Evolutionary conservation across 2,113 vertebrate genomes (phyloP).

Genomic region (Ranitomeya variabilis): DNA sequence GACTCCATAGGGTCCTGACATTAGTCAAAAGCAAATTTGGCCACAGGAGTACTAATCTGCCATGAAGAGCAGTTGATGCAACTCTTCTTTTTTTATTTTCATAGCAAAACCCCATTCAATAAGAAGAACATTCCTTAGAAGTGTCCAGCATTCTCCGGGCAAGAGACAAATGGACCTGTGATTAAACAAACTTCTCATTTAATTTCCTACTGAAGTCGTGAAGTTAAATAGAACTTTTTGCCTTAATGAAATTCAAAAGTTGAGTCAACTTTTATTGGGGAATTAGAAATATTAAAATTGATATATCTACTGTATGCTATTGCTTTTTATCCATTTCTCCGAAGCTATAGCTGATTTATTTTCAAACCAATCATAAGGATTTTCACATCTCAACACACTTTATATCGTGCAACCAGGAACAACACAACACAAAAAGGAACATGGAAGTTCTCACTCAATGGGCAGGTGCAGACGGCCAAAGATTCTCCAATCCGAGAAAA

Average conservation of each 20-base stretch:
- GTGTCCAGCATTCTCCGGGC: constrained; percentile 68
- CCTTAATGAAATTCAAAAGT: not conserved
- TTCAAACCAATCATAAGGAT: not conserved
- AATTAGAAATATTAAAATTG: not conserved
- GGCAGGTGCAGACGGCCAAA: too few relatives aligned
- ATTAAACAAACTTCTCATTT: not conserved
- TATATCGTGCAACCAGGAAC: not conserved
- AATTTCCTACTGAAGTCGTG: not conserved
- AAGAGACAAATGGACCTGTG: constrained; percentile 24
- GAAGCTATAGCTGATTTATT: not conserved
- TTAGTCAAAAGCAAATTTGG: constrained; percentile 99
- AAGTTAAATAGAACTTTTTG: not conserved
- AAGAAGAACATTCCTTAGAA: constrained; percentile 69
- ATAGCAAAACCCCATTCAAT: constrained; percentile 73
- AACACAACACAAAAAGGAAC: not conserved
- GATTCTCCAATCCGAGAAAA: too few relatives aligned
- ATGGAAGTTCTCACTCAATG: too few relatives aligned
- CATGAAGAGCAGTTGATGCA: constrained; percentile 89
- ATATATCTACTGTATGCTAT: not conserved
- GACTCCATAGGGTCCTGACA: constrained; percentile 93
- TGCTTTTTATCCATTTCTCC: not conserved
- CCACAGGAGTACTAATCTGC: constrained; percentile 97
- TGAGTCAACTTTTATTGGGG: not conserved
- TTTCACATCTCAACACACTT: not conserved
- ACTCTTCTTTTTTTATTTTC: constrained; percentile 67